Conservation (phyloP, 92 coral and sea anemone genomes). For the Actinernus sp. region DNA sequence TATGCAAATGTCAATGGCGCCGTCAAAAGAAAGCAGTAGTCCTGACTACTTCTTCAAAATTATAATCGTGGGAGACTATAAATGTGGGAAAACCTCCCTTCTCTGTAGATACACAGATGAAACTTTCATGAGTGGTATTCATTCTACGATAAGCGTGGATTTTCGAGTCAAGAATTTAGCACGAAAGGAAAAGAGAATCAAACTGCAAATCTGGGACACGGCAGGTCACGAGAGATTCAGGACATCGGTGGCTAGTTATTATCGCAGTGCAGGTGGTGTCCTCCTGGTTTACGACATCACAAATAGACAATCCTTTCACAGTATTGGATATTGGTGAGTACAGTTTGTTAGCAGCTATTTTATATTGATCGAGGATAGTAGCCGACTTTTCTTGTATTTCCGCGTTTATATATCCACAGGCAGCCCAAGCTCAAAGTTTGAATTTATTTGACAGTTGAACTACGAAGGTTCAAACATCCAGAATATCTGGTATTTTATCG, state of each 20-base stretch:
- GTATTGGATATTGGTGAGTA: slow-evolving; percentile 77
- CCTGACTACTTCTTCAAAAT: slow-evolving; percentile 81
- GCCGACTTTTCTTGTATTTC: too few species aligned
- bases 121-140: slow-evolving; percentile 12
- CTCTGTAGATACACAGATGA: slow-evolving; percentile 79
- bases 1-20: too few species aligned
- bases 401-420: too few species aligned
- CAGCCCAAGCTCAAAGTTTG: too few species aligned
- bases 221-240: slow-evolving; percentile 87
- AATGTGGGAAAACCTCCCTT: slow-evolving; percentile 80
- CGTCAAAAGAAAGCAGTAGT: slow-evolving; percentile 1
- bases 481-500: too few species aligned
- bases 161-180: slow-evolving; percentile 69
- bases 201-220: slow-evolving; percentile 90
- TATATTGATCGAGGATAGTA: too few species aligned
- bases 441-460: too few species aligned
- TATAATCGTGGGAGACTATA: slow-evolving; percentile 83
- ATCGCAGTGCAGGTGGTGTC: slow-evolving; percentile 83
- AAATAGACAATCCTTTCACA: slow-evolving; percentile 75
- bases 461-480: too few species aligned
- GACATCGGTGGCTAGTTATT: slow-evolving; percentile 67
- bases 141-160: slow-evolving; percentile 64
- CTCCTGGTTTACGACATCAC: slow-evolving; percentile 80
- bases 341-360: too few species aligned
- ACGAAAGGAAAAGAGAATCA: slow-evolving; percentile 54